Conservation (phyloP, 2,113 vertebrate genomes). For the Bothrops jararaca region DNA sequence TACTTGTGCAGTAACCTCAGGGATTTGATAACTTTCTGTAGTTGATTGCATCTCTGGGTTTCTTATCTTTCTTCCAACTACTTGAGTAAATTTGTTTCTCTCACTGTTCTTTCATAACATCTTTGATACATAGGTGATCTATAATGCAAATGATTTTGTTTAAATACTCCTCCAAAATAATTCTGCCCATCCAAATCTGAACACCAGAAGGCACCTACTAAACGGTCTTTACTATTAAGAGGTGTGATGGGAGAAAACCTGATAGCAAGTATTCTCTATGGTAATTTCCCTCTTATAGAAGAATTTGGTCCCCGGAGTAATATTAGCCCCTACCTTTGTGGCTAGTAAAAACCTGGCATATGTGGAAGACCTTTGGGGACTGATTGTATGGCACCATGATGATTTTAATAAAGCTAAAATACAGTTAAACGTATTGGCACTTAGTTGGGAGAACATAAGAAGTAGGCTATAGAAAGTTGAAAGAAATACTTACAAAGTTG, state of each 20-base stretch:
- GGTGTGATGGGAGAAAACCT: neutral
- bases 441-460: neutral
- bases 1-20: neutral
- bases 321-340: neutral
- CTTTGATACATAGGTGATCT: neutral
- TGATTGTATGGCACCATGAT: neutral
- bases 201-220: neutral
- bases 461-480: neutral
- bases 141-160: neutral
- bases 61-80: neutral
- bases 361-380: neutral
- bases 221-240: neutral
- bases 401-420: neutral
- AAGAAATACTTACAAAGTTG: neutral
- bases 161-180: neutral
- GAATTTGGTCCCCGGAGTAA: neutral
- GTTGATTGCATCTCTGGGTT: neutral
- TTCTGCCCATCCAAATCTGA: neutral
- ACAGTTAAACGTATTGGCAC: neutral
- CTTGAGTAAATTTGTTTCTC: neutral
- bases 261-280: neutral
- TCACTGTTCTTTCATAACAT: neutral
- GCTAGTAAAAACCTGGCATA: neutral
- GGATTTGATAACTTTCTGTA: neutral
- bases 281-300: neutral